A percentile compares a stretch with the other conserved stretches of the same genome.
These are phyloP conservation scores for Spatulosminthurus flaviceps DNA, from an alignment of 2,888 invertebrate species.

Conservation along the genomic window DNA sequence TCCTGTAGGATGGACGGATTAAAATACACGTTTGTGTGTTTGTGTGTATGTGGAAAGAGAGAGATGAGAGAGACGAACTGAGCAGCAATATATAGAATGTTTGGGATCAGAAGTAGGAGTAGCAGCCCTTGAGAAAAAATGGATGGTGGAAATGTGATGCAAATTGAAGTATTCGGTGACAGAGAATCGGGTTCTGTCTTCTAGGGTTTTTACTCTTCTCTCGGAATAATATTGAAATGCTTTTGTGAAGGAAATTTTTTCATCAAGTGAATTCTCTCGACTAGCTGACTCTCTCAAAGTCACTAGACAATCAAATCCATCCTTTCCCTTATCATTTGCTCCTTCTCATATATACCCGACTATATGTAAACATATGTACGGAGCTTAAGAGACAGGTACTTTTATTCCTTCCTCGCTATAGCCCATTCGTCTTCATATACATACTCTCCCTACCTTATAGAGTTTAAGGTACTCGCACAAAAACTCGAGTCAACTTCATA, in stretches of 20 bases:
- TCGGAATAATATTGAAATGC: slow-evolving; percentile 55
- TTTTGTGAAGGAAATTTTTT: slow-evolving; percentile 55
- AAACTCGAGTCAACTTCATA: no score
- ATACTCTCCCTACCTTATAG: background rate
- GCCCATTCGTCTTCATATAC: background rate
- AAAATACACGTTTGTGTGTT: slow-evolving; percentile 11
- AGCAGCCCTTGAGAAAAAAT: slow-evolving; percentile 42
- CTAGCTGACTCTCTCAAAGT: slow-evolving; percentile 39
- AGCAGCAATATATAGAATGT: background rate
- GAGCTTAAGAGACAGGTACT: slow-evolving; percentile 35
- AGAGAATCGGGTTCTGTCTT: slow-evolving; percentile 49
- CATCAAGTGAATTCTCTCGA: slow-evolving; percentile 54
- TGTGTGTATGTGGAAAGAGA: no score
- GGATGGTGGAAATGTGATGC: slow-evolving; percentile 53
- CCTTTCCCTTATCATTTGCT: slow-evolving; percentile 36
- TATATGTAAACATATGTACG: background rate
- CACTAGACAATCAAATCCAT: slow-evolving; percentile 43
- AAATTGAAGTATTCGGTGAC: slow-evolving; percentile 57
- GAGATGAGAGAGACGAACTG: background rate
- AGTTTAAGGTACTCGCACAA: no score
- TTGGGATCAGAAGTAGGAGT: slow-evolving; percentile 20
- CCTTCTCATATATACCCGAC: slow-evolving; percentile 28
- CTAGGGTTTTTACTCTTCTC: slow-evolving; percentile 43
- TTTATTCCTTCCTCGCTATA: slow-evolving; percentile 18
- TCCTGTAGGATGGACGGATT: slow-evolving; percentile 11